These are phyloP conservation scores for Stegostoma tigrinum DNA, from an alignment of 2,113 vertebrate species.

Conservation along the genomic window DNA sequence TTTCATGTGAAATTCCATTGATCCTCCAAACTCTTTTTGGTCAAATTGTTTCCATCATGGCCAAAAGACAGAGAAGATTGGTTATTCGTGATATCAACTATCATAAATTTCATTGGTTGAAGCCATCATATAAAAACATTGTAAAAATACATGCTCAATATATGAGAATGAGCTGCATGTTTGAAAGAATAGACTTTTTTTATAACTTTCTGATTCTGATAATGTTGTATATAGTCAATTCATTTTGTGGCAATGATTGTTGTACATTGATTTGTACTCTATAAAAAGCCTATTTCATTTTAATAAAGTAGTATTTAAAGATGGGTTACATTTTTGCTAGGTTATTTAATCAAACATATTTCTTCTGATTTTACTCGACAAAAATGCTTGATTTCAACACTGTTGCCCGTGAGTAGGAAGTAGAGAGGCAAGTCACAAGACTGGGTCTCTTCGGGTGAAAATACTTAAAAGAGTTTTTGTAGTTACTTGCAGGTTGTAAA, in stretches of 20 bases:
- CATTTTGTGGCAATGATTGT: background rate
- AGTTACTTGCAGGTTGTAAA: constrained; percentile 65
- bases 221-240: background rate
- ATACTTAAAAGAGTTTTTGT: constrained; percentile 59
- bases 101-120: background rate
- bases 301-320: background rate
- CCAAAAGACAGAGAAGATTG: background rate
- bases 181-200: background rate
- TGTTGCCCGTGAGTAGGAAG: constrained; percentile 37
- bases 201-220: background rate
- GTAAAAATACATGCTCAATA: background rate
- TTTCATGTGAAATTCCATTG: constrained; percentile 14
- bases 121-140: background rate
- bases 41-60: constrained; percentile 15
- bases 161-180: background rate
- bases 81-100: background rate
- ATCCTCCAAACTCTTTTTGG: background rate
- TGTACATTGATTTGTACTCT: background rate
- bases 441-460: constrained; percentile 55
- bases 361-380: background rate
- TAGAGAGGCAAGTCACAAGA: constrained; percentile 55
- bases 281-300: background rate
- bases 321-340: background rate
- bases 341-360: background rate
- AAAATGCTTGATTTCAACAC: background rate